These are phyloP conservation scores for Bombus turneri DNA, from an alignment of 1,140 invertebrate species.

Conservation along the genomic window DNA sequence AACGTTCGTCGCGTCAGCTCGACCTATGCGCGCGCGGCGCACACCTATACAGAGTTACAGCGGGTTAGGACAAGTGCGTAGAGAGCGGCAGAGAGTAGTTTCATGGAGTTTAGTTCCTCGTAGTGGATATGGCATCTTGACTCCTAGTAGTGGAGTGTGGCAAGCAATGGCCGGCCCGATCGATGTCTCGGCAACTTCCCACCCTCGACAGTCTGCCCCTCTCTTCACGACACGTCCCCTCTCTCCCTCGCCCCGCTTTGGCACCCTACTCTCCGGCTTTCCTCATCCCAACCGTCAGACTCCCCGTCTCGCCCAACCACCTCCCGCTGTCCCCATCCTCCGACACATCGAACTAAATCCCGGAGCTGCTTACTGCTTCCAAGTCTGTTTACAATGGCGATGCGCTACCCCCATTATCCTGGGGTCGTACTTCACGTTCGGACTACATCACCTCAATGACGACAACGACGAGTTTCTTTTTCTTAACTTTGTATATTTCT, in stretches of 20 bases:
- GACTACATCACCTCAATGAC: slow-evolving; percentile 41
- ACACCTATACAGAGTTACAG: slow-evolving; percentile 48
- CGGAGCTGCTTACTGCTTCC: slow-evolving; percentile 73
- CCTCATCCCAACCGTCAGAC: slow-evolving; percentile 54
- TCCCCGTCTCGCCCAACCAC: slow-evolving; percentile 63
- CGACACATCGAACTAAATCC: slow-evolving; percentile 75
- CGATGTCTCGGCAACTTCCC: slow-evolving; percentile 82
- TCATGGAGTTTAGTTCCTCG: slow-evolving; percentile 79
- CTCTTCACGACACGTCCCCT: slow-evolving; percentile 64
- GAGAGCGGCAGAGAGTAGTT: slow-evolving; percentile 74
- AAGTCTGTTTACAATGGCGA: slow-evolving; percentile 80
- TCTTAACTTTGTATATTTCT: neutral
- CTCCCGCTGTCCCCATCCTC: slow-evolving; percentile 57
- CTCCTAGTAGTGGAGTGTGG: slow-evolving; percentile 78
- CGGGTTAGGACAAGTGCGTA: slow-evolving; percentile 74
- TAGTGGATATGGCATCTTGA: slow-evolving; percentile 82
- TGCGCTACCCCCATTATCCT: slow-evolving; percentile 76
- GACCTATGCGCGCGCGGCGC: slow-evolving; percentile 30
- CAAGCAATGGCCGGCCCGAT: slow-evolving; percentile 82
- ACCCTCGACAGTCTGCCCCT: slow-evolving; percentile 71
- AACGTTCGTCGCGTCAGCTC: slow-evolving; percentile 26
- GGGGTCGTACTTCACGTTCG: slow-evolving; percentile 74
- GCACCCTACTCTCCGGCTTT: slow-evolving; percentile 20
- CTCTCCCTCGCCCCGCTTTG: slow-evolving; percentile 40
- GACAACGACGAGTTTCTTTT: slow-evolving; percentile 33